These are phyloP conservation scores for Cyclophora albipunctata DNA, from an alignment of 2,888 invertebrate genomes.

Conservation along the genomic window DNA sequence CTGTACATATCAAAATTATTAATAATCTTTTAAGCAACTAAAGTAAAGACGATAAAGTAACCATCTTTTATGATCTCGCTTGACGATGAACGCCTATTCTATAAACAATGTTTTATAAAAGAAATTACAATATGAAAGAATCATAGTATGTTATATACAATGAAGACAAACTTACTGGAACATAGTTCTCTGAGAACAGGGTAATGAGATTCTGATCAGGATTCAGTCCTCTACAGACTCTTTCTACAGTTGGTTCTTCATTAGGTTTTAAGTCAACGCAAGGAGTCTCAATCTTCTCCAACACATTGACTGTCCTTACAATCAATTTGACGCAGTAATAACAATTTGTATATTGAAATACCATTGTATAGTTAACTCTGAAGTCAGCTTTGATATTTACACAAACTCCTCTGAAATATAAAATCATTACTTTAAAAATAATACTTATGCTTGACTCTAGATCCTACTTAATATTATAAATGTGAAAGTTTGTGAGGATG, in stretches of 20 bases:
- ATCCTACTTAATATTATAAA: no score
- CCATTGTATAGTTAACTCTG: slow-evolving; percentile 89
- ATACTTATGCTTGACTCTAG: not conserved
- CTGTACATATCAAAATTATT: no score
- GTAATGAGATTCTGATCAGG: slow-evolving; percentile 88
- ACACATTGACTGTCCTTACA: slow-evolving; percentile 89
- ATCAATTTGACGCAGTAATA: slow-evolving; percentile 90
- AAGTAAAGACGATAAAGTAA: no score
- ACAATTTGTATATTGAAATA: slow-evolving; percentile 82
- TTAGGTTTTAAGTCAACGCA: slow-evolving; percentile 82
- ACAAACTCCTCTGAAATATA: slow-evolving; percentile 78
- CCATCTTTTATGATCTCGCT: no score
- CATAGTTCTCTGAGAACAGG: slow-evolving; percentile 91
- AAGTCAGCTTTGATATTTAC: slow-evolving; percentile 82
- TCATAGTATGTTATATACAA: no score
- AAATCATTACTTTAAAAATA: not conserved
- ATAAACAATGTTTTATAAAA: no score
- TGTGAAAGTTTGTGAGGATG: no score
- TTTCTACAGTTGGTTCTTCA: slow-evolving; percentile 81
- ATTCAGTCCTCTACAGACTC: slow-evolving; percentile 84
- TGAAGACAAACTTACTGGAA: slow-evolving; percentile 74
- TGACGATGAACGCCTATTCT: no score
- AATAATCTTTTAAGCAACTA: no score
- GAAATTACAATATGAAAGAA: no score
- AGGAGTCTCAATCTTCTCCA: slow-evolving; percentile 91